Percentiles rank a stretch among this genome's conserved stretches.
These are phyloP conservation scores for Pelvicachromis taeniatus DNA, from an alignment of 2,113 vertebrate species.

Conservation along the genomic window DNA sequence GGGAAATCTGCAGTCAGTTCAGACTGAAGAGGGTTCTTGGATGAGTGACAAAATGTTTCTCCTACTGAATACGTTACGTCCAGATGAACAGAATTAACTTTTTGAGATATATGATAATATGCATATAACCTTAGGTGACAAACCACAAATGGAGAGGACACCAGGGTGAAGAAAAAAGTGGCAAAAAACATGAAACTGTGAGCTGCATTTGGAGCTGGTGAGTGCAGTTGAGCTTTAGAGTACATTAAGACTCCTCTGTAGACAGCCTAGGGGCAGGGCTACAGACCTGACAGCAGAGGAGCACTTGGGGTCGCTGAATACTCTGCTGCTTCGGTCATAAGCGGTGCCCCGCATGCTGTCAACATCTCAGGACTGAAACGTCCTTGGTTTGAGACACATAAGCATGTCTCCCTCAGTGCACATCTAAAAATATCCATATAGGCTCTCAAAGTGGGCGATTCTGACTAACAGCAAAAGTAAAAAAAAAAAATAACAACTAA, in stretches of 20 bases:
- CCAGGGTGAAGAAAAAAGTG: background rate
- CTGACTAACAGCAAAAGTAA: background rate
- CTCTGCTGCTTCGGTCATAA: slow-evolving; percentile 15
- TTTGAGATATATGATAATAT: background rate
- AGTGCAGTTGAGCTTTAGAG: slow-evolving; percentile 18
- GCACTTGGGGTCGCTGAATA: slow-evolving; percentile 21
- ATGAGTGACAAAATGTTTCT: no score
- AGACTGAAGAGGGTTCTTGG: no score
- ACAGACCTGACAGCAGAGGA: slow-evolving; percentile 28
- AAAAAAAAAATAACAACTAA: no score
- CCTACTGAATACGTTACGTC: no score
- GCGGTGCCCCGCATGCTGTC: slow-evolving; percentile 17
- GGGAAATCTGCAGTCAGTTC: no score
- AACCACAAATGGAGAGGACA: background rate
- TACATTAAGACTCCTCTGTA: slow-evolving; percentile 27
- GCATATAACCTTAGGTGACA: slow-evolving; percentile 4
- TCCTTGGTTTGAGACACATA: background rate
- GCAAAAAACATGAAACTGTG: slow-evolving; percentile 20
- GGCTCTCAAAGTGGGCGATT: background rate
- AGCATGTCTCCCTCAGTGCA: background rate
- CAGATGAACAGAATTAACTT: no score
- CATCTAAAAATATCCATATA: background rate
- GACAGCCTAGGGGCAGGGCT: slow-evolving; percentile 30
- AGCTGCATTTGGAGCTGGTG: background rate
- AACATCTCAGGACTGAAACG: slow-evolving; percentile 5